Conservation (phyloP, 2,888 invertebrate species). For the Adelphocoris suturalis region DNA sequence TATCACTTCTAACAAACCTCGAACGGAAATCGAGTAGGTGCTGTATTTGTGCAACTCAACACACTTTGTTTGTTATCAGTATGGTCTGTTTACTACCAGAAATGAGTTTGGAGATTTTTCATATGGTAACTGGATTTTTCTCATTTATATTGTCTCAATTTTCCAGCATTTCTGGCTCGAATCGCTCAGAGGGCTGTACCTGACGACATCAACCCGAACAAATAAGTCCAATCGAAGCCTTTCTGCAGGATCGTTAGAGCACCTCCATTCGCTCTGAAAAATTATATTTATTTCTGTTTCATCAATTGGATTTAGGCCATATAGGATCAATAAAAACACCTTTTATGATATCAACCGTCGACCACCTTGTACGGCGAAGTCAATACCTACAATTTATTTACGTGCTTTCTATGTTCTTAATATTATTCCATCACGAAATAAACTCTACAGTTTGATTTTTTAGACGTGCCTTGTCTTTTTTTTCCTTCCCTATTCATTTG, state of each 20-base stretch:
- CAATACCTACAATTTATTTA: constrained; percentile 18
- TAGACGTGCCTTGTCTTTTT: neutral
- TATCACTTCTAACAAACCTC: too few relatives aligned
- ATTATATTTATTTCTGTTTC: neutral
- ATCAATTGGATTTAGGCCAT: constrained; percentile 54
- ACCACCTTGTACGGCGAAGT: constrained; percentile 5
- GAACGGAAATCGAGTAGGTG: too few relatives aligned
- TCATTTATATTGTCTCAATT: neutral
- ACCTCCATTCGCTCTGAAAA: constrained; percentile 37
- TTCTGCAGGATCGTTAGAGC: constrained; percentile 24
- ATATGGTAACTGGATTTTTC: too few relatives aligned
- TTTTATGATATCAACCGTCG: neutral
- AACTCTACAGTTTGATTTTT: constrained; percentile 66
- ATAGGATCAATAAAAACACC: constrained; percentile 8
- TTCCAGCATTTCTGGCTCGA: constrained; percentile 79
- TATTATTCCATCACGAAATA: constrained; percentile 56
- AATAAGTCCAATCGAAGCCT: too few relatives aligned
- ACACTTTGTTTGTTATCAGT: too few relatives aligned
- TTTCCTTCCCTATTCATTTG: neutral
- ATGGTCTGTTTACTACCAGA: too few relatives aligned
- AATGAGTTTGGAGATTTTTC: too few relatives aligned
- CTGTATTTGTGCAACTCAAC: too few relatives aligned
- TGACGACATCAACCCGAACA: constrained; percentile 73
- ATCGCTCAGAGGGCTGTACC: constrained; percentile 76
- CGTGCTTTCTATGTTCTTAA: constrained; percentile 49